phyloP scores from a whole-genome alignment of 64 coral and sea anemone species.

The Montipora capricornis region DNA sequence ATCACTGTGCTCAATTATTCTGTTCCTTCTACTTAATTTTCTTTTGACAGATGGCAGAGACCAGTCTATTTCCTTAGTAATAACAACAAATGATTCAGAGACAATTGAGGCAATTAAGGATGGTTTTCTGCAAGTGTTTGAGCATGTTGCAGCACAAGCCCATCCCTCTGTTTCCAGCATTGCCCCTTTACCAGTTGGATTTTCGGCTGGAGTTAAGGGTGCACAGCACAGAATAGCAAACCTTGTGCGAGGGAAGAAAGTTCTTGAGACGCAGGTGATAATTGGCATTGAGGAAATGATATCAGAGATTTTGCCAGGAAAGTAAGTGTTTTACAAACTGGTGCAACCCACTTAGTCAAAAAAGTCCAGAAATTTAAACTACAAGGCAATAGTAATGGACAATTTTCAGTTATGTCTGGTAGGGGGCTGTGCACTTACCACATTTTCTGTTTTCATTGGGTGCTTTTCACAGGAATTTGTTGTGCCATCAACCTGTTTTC shows the following conservation, averaged over 20 bases:
- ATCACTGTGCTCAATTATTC: background rate
- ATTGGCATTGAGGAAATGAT: slow-evolving; percentile 89
- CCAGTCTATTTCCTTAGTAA: slow-evolving; percentile 68
- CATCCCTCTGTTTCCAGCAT: slow-evolving; percentile 71
- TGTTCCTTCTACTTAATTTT: background rate
- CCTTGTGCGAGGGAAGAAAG: slow-evolving; percentile 77
- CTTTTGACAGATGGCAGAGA: slow-evolving; percentile 68
- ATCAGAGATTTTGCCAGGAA: slow-evolving; percentile 84
- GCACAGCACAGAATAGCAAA: slow-evolving; percentile 80
- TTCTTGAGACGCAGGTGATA: slow-evolving; percentile 72
- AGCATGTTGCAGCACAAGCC: slow-evolving; percentile 71
- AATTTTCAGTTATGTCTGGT: background rate
- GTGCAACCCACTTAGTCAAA: background rate
- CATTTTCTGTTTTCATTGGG: no score
- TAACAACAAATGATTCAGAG: slow-evolving; percentile 72
- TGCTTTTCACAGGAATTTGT: no score
- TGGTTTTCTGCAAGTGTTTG: slow-evolving; percentile 92
- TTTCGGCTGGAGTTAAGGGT: slow-evolving; percentile 86
- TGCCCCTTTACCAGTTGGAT: slow-evolving; percentile 82
- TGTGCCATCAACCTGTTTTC: no score
- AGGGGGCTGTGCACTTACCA: no score
- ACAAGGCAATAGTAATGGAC: no score
- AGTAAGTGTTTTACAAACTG: slow-evolving; percentile 56
- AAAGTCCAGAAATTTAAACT: no score
- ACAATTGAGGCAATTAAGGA: slow-evolving; percentile 81